Conservation (phyloP, 1,140 invertebrate genomes). For the Atta colombica region DNA sequence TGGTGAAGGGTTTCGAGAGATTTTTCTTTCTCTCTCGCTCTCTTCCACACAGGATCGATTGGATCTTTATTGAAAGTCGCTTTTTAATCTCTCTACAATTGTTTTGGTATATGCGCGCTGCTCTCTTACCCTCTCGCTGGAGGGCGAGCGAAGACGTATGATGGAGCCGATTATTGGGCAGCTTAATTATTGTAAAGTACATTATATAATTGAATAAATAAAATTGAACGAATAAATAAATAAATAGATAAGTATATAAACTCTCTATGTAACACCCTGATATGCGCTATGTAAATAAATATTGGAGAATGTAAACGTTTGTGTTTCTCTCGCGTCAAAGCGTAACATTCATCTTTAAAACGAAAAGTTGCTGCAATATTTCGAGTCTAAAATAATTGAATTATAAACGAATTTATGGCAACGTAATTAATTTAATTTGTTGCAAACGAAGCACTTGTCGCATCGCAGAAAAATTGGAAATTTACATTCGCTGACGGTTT, state of each 20-base stretch:
- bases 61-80: slow-evolving; percentile 43
- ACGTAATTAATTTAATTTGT: slow-evolving; percentile 12
- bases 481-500: not conserved
- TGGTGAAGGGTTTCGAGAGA: slow-evolving; percentile 53
- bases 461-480: not conserved
- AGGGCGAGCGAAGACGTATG: slow-evolving; percentile 55
- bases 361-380: not conserved
- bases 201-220: slow-evolving; percentile 65
- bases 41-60: slow-evolving; percentile 25
- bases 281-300: slow-evolving; percentile 63
- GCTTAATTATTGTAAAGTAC: slow-evolving; percentile 60
- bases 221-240: slow-evolving; percentile 72
- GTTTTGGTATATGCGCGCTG: slow-evolving; percentile 56
- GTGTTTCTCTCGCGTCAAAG: slow-evolving; percentile 6
- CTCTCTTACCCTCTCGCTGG: slow-evolving; percentile 54
- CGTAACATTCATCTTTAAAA: not conserved
- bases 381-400: not conserved
- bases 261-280: slow-evolving; percentile 61
- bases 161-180: slow-evolving; percentile 38
- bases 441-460: not conserved
- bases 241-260: slow-evolving; percentile 70
- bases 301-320: slow-evolving; percentile 38
- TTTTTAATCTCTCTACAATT: slow-evolving; percentile 52
- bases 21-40: slow-evolving; percentile 23
- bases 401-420: not conserved